Evolutionary conservation across 1,140 invertebrate genomes (phyloP).

Genomic region (Chrysomallon squamiferum): DNA sequence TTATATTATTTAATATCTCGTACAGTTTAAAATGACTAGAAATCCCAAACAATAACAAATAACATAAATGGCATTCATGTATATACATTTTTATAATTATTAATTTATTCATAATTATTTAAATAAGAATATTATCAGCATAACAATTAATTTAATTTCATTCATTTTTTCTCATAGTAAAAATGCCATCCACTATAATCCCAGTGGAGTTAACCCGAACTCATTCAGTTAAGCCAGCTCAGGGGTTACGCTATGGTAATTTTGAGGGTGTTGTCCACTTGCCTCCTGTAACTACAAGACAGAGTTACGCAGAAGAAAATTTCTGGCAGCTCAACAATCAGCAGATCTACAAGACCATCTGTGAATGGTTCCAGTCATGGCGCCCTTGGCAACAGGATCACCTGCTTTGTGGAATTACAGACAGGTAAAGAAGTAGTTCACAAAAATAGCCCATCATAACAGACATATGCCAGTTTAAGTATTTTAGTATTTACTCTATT

Average conservation of each 20-base stretch:
- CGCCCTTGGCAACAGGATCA: slow-evolving; percentile 55
- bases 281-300: slow-evolving; percentile 28
- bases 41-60: too few relatives aligned
- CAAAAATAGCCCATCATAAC: neutral
- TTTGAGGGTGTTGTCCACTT: slow-evolving; percentile 49
- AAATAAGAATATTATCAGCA: too few relatives aligned
- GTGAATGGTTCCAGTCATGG: slow-evolving; percentile 55
- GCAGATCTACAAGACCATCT: slow-evolving; percentile 51
- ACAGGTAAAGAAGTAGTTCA: slow-evolving; percentile 38
- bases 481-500: neutral
- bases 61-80: too few relatives aligned
- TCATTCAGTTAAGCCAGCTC: slow-evolving; percentile 34
- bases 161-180: slow-evolving; percentile 2
- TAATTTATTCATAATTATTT: too few relatives aligned
- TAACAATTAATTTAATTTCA: too few relatives aligned
- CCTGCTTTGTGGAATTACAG: slow-evolving; percentile 48
- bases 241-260: slow-evolving; percentile 50
- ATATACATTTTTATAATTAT: too few relatives aligned
- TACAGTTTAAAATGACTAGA: too few relatives aligned
- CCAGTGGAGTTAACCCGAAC: slow-evolving; percentile 40
- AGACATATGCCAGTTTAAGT: neutral
- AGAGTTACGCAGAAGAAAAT: slow-evolving; percentile 19
- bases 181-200: slow-evolving; percentile 47
- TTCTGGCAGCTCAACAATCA: slow-evolving; percentile 48
- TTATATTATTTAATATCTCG: too few relatives aligned